phyloP scores from a whole-genome alignment of 2,797 vertebrate species.

The Pseudotriccus pelzelni region DNA sequence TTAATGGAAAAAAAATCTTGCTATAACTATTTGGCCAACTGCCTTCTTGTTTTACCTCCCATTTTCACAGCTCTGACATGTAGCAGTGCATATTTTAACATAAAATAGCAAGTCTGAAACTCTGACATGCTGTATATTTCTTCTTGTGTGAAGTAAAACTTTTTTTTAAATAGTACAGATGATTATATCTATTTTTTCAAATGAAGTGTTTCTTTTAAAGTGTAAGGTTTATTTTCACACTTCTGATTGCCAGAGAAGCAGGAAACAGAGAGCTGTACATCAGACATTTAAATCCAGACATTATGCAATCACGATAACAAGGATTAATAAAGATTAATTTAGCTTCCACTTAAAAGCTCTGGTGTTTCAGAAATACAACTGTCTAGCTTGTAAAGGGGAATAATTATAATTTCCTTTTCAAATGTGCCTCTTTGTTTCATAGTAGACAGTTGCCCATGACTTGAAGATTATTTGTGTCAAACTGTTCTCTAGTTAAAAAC shows the following conservation, averaged over 20 bases:
- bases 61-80: slow-evolving; percentile 75
- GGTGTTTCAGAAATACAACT: slow-evolving; percentile 27
- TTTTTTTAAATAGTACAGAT: slow-evolving; percentile 50
- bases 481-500: background rate
- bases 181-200: slow-evolving; percentile 58
- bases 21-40: slow-evolving; percentile 69
- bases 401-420: slow-evolving; percentile 57
- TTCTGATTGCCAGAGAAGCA: slow-evolving; percentile 77
- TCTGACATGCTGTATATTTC: slow-evolving; percentile 74
- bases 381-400: slow-evolving; percentile 24
- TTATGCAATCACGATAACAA: slow-evolving; percentile 75
- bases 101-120: slow-evolving; percentile 68
- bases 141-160: slow-evolving; percentile 59
- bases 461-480: slow-evolving; percentile 2
- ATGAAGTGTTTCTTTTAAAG: slow-evolving; percentile 68
- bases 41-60: slow-evolving; percentile 71
- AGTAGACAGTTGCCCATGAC: background rate
- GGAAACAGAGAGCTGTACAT: slow-evolving; percentile 60
- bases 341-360: slow-evolving; percentile 63
- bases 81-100: slow-evolving; percentile 77
- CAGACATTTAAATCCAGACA: slow-evolving; percentile 70
- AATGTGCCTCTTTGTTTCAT: background rate
- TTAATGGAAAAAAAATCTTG: slow-evolving; percentile 38
- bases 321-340: slow-evolving; percentile 82
- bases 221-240: slow-evolving; percentile 82